Base-by-base conservation (phyloP, 2,888 invertebrate genomes). In the Hypercompe scribonia region DNA sequence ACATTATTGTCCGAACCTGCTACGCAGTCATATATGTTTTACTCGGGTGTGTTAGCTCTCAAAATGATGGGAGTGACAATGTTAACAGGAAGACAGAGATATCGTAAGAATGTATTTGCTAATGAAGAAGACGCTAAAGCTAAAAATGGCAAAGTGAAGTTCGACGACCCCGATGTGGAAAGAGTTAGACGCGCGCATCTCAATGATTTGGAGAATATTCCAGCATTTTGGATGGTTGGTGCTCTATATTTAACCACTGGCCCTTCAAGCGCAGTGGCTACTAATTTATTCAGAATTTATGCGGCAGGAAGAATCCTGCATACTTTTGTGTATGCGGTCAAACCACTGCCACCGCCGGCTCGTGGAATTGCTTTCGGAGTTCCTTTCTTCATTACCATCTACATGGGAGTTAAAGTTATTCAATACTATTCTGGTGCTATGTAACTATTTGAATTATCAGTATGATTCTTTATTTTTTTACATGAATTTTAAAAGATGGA, bases 171-270 rank as follows among this genome's bases (percentile, higher is more conserved):
- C 0, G 92, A 93, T 74, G 93, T 94, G 61, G 95, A 95, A 81
- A 83, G 94, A 74, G 90, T 91, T 42, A 84, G 94, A 64, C 90
- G 97, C 88, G 97, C 97, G 28, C 97, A 97, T 86, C 93, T 96
- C 79, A 97, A 97, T 85, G 97, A 97, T 88, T 87, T 97, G 87
- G 97, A 97, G 90, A 97, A 97, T 89, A 97, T 97, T 73, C 95
- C 96, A 0, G 94, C 96, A 28, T 97, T 97, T 85, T 93, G 97
- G 85, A 81, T 96, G 24, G 89, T 96, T 42, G 96, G 96, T 1
- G 93, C 96, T 11, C 87, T 96, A 73, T 97, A 96, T 90, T 88
- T 96, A 66, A 90, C 96, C 54, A 97, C 96, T 0, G 92, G 91
- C 10, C 97, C 97, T 0, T 87, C 81, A 8, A 85, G 87, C 18